phyloP scores from a whole-genome alignment of 2,113 vertebrate genomes.

The Stigmatopora argus region DNA sequence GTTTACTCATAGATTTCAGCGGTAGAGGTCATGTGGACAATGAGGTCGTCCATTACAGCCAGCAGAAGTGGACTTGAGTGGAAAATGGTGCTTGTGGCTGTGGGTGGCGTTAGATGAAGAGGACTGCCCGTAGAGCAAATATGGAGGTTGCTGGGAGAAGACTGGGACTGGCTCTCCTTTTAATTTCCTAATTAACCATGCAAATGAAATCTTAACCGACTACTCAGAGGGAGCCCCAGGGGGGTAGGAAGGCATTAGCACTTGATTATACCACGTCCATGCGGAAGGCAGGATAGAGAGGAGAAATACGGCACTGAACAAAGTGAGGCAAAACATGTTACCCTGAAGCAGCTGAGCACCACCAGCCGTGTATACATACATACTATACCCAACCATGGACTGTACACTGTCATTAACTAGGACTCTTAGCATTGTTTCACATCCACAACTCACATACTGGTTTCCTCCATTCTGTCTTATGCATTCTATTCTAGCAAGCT shows the following conservation, averaged over 20 bases:
- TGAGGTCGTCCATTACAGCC: conserved; percentile 55
- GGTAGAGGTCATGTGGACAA: conserved; percentile 20
- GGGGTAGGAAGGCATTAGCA: conserved; percentile 66
- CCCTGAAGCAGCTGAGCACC: conserved; percentile 43
- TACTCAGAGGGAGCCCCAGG: conserved; percentile 65
- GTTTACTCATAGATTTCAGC: conserved; percentile 37
- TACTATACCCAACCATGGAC: conserved; percentile 13
- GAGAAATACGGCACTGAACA: conserved; percentile 59
- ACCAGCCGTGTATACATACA: conserved; percentile 18
- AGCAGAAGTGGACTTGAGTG: conserved; percentile 47
- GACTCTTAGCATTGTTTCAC: conserved; percentile 21
- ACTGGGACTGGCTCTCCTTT: conserved; percentile 67
- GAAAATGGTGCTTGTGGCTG: conserved; percentile 56
- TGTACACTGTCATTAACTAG: conserved; percentile 15
- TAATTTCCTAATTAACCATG: conserved; percentile 78
- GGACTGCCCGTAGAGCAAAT: conserved; percentile 38
- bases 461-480: conserved; percentile 10
- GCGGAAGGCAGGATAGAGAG: conserved; percentile 37
- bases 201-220: conserved; percentile 78
- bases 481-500: background rate
- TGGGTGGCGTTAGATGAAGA: conserved; percentile 46
- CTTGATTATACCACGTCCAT: conserved; percentile 65
- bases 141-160: conserved; percentile 54
- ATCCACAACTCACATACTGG: conserved; percentile 24
- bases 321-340: conserved; percentile 55